These are phyloP conservation scores for Neopelma chrysocephalum DNA, from an alignment of 2,797 vertebrate genomes.

Conservation along the genomic window DNA sequence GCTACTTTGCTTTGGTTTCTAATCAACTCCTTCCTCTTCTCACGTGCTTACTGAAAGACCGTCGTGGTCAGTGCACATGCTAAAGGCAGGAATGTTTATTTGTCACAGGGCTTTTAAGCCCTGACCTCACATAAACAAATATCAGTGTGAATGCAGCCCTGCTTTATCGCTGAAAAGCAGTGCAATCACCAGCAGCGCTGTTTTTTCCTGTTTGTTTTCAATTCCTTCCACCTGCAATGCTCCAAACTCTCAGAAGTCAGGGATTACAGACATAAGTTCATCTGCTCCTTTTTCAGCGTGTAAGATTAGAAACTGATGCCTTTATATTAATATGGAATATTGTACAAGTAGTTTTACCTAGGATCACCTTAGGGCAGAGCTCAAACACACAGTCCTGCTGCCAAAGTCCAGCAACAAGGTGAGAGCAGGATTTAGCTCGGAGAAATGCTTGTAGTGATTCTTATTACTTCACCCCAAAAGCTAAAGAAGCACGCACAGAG, in stretches of 20 bases:
- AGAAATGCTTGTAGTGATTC: neutral
- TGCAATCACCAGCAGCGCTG: neutral
- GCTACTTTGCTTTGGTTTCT: neutral
- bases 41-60: neutral
- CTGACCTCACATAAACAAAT: neutral
- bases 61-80: rapidly evolving
- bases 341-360: neutral
- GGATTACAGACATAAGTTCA: neutral
- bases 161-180: neutral
- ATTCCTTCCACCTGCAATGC: neutral
- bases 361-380: neutral
- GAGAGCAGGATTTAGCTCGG: neutral
- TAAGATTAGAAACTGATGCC: neutral
- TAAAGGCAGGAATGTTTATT: neutral
- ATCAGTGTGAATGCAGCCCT: neutral
- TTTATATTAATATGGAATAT: neutral
- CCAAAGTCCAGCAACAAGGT: neutral
- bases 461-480: neutral
- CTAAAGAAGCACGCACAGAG: neutral
- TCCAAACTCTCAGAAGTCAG: neutral
- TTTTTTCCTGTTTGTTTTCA: neutral
- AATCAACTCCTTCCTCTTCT: neutral
- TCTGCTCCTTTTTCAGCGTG: neutral
- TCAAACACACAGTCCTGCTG: neutral
- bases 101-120: neutral